Evolutionary conservation across 2,888 invertebrate genomes (phyloP).

Genomic region (Ceramica pisi): DNA sequence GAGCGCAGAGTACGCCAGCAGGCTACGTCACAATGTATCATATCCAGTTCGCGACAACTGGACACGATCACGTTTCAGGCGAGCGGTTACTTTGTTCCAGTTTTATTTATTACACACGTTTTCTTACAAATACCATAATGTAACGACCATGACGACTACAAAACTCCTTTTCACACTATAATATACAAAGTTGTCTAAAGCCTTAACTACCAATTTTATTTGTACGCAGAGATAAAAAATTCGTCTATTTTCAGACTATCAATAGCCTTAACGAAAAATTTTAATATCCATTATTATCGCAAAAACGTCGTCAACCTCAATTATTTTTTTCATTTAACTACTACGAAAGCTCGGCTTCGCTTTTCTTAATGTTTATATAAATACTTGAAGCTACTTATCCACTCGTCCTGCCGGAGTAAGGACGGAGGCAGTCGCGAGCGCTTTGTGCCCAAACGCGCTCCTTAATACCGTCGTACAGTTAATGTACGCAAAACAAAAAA

Average conservation of each 20-base stretch:
- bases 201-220: conserved; percentile 5
- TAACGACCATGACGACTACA: too few species aligned
- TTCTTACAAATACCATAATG: conserved; percentile 17
- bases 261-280: conserved; percentile 1
- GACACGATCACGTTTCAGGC: conserved; percentile 49
- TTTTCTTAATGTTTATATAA: conserved; percentile 43
- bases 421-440: conserved; percentile 16
- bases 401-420: conserved; percentile 26
- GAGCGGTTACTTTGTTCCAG: conserved; percentile 45
- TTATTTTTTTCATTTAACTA: conserved; percentile 31
- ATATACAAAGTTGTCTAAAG: background rate
- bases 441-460: conserved; percentile 40
- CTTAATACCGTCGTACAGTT: conserved; percentile 61
- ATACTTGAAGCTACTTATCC: conserved; percentile 38
- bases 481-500: conserved; percentile 75
- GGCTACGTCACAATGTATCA: conserved; percentile 43
- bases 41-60: conserved; percentile 38
- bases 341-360: conserved; percentile 1
- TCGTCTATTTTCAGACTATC: conserved; percentile 8
- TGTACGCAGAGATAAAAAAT: conserved; percentile 1
- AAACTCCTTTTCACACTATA: conserved; percentile 2
- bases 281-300: conserved; percentile 2
- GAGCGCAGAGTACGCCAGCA: conserved; percentile 22
- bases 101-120: conserved; percentile 27
- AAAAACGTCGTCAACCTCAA: conserved; percentile 12